Evolutionary conservation across 2,888 invertebrate genomes (phyloP), one percentile per base, ranked within the genome.

Genomic region (Drosophila picticornis): DNA sequence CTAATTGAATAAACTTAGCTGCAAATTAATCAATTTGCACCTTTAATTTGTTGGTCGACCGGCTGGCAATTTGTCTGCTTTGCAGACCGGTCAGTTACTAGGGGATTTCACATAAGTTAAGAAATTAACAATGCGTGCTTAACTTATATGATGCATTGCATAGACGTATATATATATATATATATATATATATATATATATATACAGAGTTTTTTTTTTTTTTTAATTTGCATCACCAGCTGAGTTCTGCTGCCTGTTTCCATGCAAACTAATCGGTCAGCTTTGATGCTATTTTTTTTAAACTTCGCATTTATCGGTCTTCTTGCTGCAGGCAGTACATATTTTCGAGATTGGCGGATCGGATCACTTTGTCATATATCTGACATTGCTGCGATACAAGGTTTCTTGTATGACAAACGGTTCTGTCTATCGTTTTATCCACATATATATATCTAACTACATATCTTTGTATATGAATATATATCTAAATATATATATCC

Each of bases 21-120:
- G 46, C 52, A 71, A 63, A 71, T 70, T 85, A 75, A 88, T 82
- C 78, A 88, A 84, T 75, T 88, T 76, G 70, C 85, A 88, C 84
- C 86, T 85, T 76, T 78, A 63, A 73, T 80, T 88, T 72, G 71
- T 59, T 34, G 22, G 22, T 56, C 40, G 58, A 66, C 64, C 31
- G 11, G 13, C 25, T 29, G 25, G 16, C 46, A 25, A 46, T 43
- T 27, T 34, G 22, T 13, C 48, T 31, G 25, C 25, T 52, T 61
- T 60, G 19, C 22, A 51, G 75, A 78, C 71, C 73, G 68, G 62
- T 78, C 56, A 57, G 50, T 32, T 31, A 27, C 71, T 59, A 60
- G 52, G 50, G 50, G 62, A 22, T 25, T 16, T 46, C 53, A 4
- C 43, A 4, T 32, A 27, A 38, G 36, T 32, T 29, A 27, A 27